Evolutionary conservation across 2,113 vertebrate species (phyloP), one percentile per base, ranked within the genome.

Genomic region (Daphoenositta chrysoptera): DNA sequence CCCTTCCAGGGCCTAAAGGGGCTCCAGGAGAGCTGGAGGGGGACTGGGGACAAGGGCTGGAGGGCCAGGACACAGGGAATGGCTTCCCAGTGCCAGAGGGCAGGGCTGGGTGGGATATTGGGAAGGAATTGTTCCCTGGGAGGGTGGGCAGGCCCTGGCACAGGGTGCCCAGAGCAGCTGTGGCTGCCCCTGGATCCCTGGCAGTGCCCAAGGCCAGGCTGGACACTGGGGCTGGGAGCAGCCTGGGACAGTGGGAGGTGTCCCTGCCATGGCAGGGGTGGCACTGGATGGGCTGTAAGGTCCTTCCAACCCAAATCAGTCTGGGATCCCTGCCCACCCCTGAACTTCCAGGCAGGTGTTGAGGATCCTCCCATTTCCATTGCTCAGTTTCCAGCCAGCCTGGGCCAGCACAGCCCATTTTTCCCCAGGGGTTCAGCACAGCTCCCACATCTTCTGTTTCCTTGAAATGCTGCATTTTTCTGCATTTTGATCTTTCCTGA

Each of bases 231-330:
- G 39, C 77, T 80, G 4, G 76, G 64, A 58, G 15, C 82, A 33
- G 5, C 56, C 80, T 71, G 80, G 68, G 5, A 15, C 56, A 68
- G 33, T 40, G 75, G 65, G 0, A 80, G 85, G 30, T 10, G 76
- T 35, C 76, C 35, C 85, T 79, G 84, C 56, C 75, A 22, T 17
- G 75, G 42, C 42, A 15, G 50, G 57, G 58, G 3, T 27, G 76
- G 44, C 0, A 5, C 19, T 1, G 3, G 31, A 26, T 20, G 22
- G 5, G 15, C 1, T 56, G 2, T 65, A 0, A 8, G 12, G 4
- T 50, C 50, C 15, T 4, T 21, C 14, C 40, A 53, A 3, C 64
- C 47, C 42, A 64, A 27, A 8, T 17, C 57, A 23, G 1, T 13
- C 20, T 13, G 13, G 14, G 65, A 35, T 68, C 24, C 9, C 4